phyloP scores from a whole-genome alignment of 2,888 invertebrate genomes.

The Spodoptera littoralis region DNA sequence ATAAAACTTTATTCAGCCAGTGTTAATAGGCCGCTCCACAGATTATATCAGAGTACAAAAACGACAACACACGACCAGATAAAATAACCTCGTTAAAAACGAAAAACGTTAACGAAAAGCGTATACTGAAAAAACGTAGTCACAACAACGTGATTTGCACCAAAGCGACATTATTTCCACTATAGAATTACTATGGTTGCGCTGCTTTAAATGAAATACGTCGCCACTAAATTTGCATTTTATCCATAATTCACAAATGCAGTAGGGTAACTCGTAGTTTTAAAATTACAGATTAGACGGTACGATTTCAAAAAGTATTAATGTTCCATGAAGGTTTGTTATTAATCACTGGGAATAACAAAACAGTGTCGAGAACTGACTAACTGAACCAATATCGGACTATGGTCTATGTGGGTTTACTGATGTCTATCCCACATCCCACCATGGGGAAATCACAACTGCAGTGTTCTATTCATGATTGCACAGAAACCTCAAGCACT shows the following conservation, averaged over 20 bases:
- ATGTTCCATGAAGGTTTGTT: no score
- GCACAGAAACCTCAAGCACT: no score
- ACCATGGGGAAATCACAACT: no score
- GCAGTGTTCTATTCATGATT: no score
- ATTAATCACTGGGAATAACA: no score
- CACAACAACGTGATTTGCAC: slow-evolving; percentile 13
- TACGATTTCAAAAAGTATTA: no score
- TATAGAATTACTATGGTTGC: slow-evolving; percentile 19
- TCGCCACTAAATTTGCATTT: slow-evolving; percentile 23
- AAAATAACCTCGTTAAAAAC: not conserved
- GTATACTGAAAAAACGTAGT: slow-evolving; percentile 2
- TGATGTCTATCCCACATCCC: no score
- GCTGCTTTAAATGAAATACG: slow-evolving; percentile 23
- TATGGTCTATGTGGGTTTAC: no score
- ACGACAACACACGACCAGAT: not conserved
- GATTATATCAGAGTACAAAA: not conserved
- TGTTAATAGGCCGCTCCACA: not conserved
- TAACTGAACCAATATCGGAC: no score
- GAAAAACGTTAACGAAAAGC: not conserved
- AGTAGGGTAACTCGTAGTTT: slow-evolving; percentile 3
- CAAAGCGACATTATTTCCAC: slow-evolving; percentile 17
- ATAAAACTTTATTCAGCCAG: no score
- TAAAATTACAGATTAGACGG: not conserved
- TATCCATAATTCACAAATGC: slow-evolving; percentile 9
- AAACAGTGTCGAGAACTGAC: no score